phyloP scores from a whole-genome alignment of 35 echinoderm and acorn worm species.

The Ophiothrix spiculata region DNA sequence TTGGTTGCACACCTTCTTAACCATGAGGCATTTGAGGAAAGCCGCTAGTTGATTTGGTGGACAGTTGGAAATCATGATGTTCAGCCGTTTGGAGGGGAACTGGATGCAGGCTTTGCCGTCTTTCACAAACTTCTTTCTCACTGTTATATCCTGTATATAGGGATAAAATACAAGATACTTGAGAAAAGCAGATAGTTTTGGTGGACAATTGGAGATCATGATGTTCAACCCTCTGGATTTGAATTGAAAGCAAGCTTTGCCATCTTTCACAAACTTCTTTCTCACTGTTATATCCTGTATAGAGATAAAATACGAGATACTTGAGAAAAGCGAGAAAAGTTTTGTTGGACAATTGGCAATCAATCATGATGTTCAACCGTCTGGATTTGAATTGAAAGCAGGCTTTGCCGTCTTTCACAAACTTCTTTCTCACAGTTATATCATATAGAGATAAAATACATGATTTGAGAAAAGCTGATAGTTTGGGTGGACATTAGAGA shows the following conservation, averaged over 20 bases:
- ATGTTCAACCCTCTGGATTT: conserved; percentile 51
- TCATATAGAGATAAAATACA: no score
- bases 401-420: conserved; percentile 88
- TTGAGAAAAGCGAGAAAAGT: conserved; percentile 60
- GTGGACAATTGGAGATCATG: conserved; percentile 88
- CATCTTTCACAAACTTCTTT: conserved; percentile 67
- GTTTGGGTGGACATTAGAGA: conserved; percentile 87
- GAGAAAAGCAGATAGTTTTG: conserved; percentile 60
- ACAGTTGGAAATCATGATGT: conserved; percentile 88
- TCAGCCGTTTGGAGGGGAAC: conserved; percentile 51
- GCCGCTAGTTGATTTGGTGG: conserved; percentile 67
- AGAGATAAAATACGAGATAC: conserved; percentile 55
- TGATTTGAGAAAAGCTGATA: conserved; percentile 65
- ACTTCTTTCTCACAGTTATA: no score
- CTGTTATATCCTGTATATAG: no score
- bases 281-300: no score
- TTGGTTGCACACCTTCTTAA: conserved; percentile 76
- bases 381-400: conserved; percentile 57
- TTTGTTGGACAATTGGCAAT: conserved; percentile 90
- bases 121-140: conserved; percentile 47
- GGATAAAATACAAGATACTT: conserved; percentile 72
- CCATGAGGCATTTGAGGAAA: conserved; percentile 72
- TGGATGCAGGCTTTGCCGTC: conserved; percentile 92
- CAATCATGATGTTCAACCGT: conserved; percentile 64
- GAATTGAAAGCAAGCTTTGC: conserved; percentile 82